Evolutionary conservation across 2,888 invertebrate species (phyloP).

Genomic region (Drosophila nr. perissopoda): DNA sequence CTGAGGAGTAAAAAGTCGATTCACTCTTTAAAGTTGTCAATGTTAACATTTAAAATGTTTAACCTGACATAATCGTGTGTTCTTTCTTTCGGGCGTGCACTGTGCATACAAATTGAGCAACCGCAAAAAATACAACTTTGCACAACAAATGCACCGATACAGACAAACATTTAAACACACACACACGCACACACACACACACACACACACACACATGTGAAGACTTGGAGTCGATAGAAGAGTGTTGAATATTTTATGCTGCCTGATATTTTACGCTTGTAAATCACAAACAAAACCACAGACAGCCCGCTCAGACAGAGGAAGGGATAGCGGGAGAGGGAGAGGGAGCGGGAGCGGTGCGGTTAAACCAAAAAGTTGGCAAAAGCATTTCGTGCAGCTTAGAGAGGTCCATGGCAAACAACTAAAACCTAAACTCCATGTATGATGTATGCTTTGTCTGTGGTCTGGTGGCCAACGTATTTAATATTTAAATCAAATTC

Average conservation of each 20-base stretch:
- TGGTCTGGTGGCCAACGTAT: slow-evolving; percentile 38
- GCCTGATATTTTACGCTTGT: slow-evolving; percentile 76
- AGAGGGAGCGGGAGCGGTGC: not conserved
- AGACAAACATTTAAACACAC: slow-evolving; percentile 17
- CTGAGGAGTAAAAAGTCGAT: not conserved
- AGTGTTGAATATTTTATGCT: slow-evolving; percentile 72
- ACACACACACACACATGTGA: slow-evolving; percentile 2
- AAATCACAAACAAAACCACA: slow-evolving; percentile 73
- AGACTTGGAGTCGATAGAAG: slow-evolving; percentile 54
- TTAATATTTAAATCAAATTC: slow-evolving; percentile 74
- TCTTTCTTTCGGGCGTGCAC: not conserved
- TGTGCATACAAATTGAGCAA: slow-evolving; percentile 43
- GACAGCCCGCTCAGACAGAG: slow-evolving; percentile 40
- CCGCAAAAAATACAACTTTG: slow-evolving; percentile 48
- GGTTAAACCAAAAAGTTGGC: slow-evolving; percentile 52
- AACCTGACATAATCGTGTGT: not conserved
- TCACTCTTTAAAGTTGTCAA: not conserved
- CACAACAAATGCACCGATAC: slow-evolving; percentile 17
- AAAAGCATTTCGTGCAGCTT: slow-evolving; percentile 19
- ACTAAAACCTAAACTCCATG: slow-evolving; percentile 5
- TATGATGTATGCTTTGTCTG: slow-evolving; percentile 15
- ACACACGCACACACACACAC: slow-evolving; percentile 7
- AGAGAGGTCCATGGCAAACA: not conserved
- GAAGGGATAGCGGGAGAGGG: not conserved
- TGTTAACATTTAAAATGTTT: not conserved